Conservation (phyloP, 2,113 vertebrate species). For the Syngnathus floridae region DNA sequence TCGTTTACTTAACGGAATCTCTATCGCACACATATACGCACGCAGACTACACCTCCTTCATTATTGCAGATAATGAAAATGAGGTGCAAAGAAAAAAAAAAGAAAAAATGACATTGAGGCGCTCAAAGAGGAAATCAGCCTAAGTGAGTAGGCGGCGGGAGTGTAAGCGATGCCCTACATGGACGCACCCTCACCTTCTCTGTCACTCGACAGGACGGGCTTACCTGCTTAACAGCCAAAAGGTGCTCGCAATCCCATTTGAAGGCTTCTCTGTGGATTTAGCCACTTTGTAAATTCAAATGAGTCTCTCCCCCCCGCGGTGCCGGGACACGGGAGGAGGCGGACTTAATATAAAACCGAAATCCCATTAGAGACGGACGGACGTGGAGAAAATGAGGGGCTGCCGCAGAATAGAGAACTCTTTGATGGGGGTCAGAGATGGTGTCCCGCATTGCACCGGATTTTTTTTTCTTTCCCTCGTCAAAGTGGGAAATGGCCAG, state of each 20-base stretch:
- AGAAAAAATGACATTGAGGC: slow-evolving; percentile 14
- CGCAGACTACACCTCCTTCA: neutral
- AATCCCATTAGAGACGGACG: slow-evolving; percentile 75
- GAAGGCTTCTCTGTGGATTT: slow-evolving; percentile 67
- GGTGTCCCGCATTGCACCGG: slow-evolving; percentile 57
- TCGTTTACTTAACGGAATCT: slow-evolving; percentile 36
- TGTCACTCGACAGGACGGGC: slow-evolving; percentile 53
- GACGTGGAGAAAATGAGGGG: slow-evolving; percentile 68
- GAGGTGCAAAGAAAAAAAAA: slow-evolving; percentile 24
- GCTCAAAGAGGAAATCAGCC: slow-evolving; percentile 17
- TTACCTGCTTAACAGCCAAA: slow-evolving; percentile 56
- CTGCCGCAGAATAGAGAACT: slow-evolving; percentile 61
- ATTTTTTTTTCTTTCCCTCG: slow-evolving; percentile 59
- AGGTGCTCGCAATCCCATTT: slow-evolving; percentile 62
- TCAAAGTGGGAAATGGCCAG: slow-evolving; percentile 66
- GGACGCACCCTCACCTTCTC: slow-evolving; percentile 55
- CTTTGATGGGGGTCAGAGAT: slow-evolving; percentile 76
- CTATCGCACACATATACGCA: neutral
- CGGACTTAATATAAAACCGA: slow-evolving; percentile 73
- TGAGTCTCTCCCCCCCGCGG: slow-evolving; percentile 54
- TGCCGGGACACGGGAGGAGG: slow-evolving; percentile 56
- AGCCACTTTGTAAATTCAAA: slow-evolving; percentile 71
- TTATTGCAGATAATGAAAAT: slow-evolving; percentile 34
- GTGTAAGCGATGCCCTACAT: slow-evolving; percentile 55
- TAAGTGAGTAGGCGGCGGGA: slow-evolving; percentile 17